A percentile compares a stretch with the other conserved stretches of the same genome.
These are phyloP conservation scores for Uloborus diversus DNA, from an alignment of 1,140 invertebrate species.

Conservation along the genomic window DNA sequence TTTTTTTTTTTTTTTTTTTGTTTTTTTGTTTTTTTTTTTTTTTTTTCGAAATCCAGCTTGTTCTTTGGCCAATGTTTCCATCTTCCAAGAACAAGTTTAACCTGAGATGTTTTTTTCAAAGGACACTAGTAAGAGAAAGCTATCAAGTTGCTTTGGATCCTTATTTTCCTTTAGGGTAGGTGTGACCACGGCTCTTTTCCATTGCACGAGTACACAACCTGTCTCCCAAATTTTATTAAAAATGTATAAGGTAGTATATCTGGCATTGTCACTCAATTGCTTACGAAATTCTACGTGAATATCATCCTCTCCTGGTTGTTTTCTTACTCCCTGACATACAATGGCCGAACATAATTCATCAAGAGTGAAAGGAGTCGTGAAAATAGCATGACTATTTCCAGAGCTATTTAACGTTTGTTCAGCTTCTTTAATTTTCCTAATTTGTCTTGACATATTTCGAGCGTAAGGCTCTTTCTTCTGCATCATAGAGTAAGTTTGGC, in stretches of 20 bases:
- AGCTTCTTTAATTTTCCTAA: background rate
- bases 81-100: background rate
- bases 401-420: background rate
- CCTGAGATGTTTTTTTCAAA: background rate
- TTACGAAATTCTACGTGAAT: slow-evolving; percentile 3
- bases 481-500: background rate
- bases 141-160: background rate
- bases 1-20: too few relatives aligned
- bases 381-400: background rate
- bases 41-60: background rate
- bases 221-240: background rate
- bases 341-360: background rate
- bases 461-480: background rate
- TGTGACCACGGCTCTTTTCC: background rate
- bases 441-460: background rate
- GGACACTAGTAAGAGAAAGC: slow-evolving; percentile 7
- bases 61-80: background rate
- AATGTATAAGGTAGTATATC: background rate
- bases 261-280: background rate
- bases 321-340: background rate
- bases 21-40: too few relatives aligned
- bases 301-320: background rate
- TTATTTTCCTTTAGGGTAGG: background rate
- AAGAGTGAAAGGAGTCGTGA: background rate
- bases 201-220: background rate